phyloP scores from a whole-genome alignment of 2,113 vertebrate genomes.

The Sminthopsis crassicaudata region DNA sequence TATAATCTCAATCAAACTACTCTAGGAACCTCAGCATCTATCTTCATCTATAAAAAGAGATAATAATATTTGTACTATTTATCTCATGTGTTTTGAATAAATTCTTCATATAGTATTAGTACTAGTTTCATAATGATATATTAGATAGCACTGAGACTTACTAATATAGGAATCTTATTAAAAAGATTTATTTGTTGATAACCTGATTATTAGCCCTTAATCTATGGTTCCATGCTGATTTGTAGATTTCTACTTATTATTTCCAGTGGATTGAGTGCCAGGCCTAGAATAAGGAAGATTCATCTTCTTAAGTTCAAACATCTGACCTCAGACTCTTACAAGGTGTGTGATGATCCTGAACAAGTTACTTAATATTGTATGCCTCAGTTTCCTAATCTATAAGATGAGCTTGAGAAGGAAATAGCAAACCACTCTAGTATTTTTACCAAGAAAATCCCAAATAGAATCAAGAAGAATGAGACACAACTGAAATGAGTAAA shows the following conservation, averaged over 20 bases:
- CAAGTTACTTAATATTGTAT: too few species aligned
- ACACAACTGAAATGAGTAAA: neutral
- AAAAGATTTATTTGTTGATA: neutral
- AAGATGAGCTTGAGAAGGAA: too few species aligned
- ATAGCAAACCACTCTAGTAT: too few species aligned
- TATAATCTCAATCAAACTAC: neutral
- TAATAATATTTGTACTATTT: neutral
- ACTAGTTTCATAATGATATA: neutral
- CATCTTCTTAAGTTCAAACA: too few species aligned
- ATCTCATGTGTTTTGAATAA: neutral
- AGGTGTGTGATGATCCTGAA: too few species aligned
- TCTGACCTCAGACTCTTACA: too few species aligned
- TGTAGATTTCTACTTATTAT: neutral
- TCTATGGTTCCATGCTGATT: neutral
- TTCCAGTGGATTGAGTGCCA: neutral
- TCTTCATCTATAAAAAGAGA: neutral
- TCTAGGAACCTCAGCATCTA: neutral
- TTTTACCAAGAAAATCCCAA: too few species aligned
- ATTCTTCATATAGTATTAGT: neutral
- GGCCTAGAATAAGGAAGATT: too few species aligned
- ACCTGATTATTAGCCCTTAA: too few species aligned
- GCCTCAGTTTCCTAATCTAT: too few species aligned
- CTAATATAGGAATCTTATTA: neutral
- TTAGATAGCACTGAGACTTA: neutral
- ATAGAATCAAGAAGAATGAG: too few species aligned